phyloP scores from a whole-genome alignment of 2,888 invertebrate genomes.

The Erannis defoliaria region DNA sequence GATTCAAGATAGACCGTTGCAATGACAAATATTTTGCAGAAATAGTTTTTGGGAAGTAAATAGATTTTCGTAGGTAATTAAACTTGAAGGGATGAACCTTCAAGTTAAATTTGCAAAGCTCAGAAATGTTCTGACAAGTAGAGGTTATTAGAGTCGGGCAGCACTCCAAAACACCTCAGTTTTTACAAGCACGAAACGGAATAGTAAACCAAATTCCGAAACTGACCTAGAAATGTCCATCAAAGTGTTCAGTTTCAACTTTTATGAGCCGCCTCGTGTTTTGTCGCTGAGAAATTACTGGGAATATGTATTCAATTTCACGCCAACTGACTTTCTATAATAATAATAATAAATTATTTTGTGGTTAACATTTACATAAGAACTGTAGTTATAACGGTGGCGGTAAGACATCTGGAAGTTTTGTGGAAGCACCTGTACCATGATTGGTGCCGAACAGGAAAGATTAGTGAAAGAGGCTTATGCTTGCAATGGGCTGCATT shows the following conservation, averaged over 20 bases:
- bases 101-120: background rate
- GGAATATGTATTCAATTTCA: conserved; percentile 20
- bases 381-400: too few species aligned
- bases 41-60: too few species aligned
- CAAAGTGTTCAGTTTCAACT: conserved; percentile 37
- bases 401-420: too few species aligned
- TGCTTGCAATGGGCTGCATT: too few species aligned
- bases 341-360: conserved; percentile 4
- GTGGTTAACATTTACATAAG: background rate
- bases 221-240: conserved; percentile 42
- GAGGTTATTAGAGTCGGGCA: conserved; percentile 1
- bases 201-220: conserved; percentile 26
- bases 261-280: conserved; percentile 37
- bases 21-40: too few species aligned
- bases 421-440: too few species aligned
- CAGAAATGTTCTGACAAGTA: background rate
- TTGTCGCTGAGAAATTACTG: conserved; percentile 26
- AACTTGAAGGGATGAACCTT: too few species aligned
- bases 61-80: too few species aligned
- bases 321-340: conserved; percentile 13
- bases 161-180: conserved; percentile 8
- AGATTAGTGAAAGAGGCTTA: too few species aligned
- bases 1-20: too few species aligned
- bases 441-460: too few species aligned
- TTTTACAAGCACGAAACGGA: conserved; percentile 38